Conservation (phyloP, 2,113 vertebrate species). For the Rallus limicola region DNA sequence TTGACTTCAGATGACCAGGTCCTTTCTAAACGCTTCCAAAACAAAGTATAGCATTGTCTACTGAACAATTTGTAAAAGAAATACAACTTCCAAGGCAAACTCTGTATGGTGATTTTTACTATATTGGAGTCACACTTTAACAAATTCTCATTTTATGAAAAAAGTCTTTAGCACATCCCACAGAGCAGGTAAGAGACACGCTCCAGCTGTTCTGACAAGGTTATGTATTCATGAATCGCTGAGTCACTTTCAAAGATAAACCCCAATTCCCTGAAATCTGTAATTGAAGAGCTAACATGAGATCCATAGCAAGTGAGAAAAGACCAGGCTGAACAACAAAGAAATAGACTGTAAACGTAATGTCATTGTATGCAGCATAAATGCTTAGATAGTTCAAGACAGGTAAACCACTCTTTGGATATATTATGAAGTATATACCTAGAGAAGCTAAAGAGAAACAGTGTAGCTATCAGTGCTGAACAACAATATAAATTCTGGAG, state of each 20-base stretch:
- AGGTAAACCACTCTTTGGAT: background rate
- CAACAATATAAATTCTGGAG: background rate
- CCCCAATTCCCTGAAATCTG: conserved; percentile 10
- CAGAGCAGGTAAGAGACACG: background rate
- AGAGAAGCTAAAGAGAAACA: background rate
- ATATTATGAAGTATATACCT: background rate
- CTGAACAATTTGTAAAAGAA: background rate
- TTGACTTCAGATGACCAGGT: background rate
- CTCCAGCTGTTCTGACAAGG: conserved; percentile 32
- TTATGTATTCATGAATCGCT: conserved; percentile 59
- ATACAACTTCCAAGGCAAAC: background rate
- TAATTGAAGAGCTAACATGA: conserved; percentile 34
- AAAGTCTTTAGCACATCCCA: background rate
- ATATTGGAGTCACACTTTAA: background rate
- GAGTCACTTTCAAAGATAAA: conserved; percentile 46
- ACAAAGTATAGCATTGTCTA: background rate
- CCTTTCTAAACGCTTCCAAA: background rate
- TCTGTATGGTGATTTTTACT: background rate
- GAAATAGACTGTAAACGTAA: background rate
- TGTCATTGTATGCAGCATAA: background rate
- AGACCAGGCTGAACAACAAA: background rate
- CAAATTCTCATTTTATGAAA: background rate
- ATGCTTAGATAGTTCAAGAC: background rate
- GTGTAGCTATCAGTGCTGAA: background rate
- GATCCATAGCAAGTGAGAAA: conserved; percentile 27